Evolutionary conservation across 2,797 vertebrate species (phyloP).

Genomic region (Pyrocephalus nanus): DNA sequence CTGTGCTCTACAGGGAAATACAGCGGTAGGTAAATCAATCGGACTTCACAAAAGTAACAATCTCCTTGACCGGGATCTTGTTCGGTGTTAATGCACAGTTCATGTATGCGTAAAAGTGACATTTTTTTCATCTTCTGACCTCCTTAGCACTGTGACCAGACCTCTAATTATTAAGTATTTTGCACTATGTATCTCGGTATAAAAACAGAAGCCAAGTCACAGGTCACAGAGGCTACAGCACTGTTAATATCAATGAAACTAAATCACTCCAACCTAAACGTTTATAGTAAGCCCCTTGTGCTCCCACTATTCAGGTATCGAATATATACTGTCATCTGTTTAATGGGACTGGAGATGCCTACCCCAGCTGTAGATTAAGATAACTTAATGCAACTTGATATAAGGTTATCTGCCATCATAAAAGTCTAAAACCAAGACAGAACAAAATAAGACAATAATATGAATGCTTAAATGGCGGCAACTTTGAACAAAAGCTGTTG

Average conservation of each 20-base stretch:
- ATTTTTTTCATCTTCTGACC: slow-evolving; percentile 46
- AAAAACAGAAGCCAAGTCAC: slow-evolving; percentile 61
- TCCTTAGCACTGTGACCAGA: slow-evolving; percentile 32
- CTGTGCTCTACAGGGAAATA: not conserved
- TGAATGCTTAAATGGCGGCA: not conserved
- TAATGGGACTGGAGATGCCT: not conserved
- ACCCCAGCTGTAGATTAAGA: not conserved
- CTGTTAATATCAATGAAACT: slow-evolving; percentile 58
- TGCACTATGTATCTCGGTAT: slow-evolving; percentile 38
- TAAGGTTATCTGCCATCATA: not conserved
- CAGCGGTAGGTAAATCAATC: not conserved
- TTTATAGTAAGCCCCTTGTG: not conserved
- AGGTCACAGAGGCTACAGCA: slow-evolving; percentile 26
- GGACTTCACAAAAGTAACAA: not conserved
- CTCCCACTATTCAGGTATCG: not conserved
- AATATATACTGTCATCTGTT: not conserved
- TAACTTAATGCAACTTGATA: not conserved
- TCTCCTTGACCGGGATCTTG: not conserved
- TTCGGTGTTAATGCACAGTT: not conserved
- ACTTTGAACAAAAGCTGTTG: not conserved
- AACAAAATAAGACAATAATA: not conserved
- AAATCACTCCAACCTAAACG: slow-evolving; percentile 15
- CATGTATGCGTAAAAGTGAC: slow-evolving; percentile 3
- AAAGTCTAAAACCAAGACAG: not conserved
- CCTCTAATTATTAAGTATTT: slow-evolving; percentile 67